Evolutionary conservation across 2,888 invertebrate species (phyloP), one percentile per base, ranked within the genome.

Genomic region (Latrodectus hesperus): DNA sequence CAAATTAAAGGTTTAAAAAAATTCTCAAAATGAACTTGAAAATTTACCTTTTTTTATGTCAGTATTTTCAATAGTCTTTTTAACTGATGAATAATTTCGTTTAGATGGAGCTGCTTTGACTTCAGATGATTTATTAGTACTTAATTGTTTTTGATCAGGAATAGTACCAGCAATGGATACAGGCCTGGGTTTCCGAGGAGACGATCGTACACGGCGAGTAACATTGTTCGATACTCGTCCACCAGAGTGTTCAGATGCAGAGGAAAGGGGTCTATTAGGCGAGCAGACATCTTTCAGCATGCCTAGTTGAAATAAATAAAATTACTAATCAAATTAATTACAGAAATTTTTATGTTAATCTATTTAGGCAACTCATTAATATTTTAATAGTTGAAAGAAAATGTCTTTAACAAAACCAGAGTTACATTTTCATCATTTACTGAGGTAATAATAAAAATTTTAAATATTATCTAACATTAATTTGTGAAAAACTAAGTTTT

Each of bases 221-320:
- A 94, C 90, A 8, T 70, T 17, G n/a, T 72, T 65, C 16, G 82
- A 38, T 16, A 72, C 84, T n/a, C 84, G 74, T 55, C 84, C 88
- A 89, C 89, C 88, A 55, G 76, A 88, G 60, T 90, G 86, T 60
- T 90, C 89, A n/a, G 90, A 90, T 91, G 94, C 94, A 92, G 94
- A 94, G 92, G 95, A 96, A 94, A 97, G 94, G 90, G 97, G 97
- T 92, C 97, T 94, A 91, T 97, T 97, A 89, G 91, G 91, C 49
- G 94, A 95, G 94, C 92, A 94, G 5, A 87, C 72, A 51, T 87
- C 86, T 65, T 87, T 87, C 49, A 70, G n/a, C 51, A 75, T 51
- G 49, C 82, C 82, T 82, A 68, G 53, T 52, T 51, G n/a, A 53
- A 52, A 22, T 71, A 71, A 22, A 14, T 38, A 71, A 26, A 26